Evolutionary conservation across 92 coral and sea anemone species (phyloP).

Genomic region (Parazoanthus atlanticus): DNA sequence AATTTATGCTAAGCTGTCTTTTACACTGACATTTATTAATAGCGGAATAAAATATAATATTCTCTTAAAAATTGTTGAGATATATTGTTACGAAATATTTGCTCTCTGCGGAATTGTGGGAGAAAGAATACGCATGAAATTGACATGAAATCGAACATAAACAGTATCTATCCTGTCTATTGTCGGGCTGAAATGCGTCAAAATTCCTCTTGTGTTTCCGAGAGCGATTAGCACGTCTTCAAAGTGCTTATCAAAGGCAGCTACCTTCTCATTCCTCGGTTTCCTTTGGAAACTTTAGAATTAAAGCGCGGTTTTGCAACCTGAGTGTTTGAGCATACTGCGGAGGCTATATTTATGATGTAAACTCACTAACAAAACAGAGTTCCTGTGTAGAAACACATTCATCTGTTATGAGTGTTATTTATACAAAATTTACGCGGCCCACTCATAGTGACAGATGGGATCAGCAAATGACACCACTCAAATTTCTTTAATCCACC

Average conservation of each 20-base stretch:
- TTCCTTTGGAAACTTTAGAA: slow-evolving; percentile 1
- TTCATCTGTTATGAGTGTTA: neutral
- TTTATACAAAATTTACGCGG: neutral
- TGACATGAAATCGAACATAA: slow-evolving; percentile 21
- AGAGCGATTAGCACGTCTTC: slow-evolving; percentile 39
- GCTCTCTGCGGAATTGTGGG: neutral
- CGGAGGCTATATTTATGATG: too few relatives aligned
- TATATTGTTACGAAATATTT: neutral
- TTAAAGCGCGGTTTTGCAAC: neutral
- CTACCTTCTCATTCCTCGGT: neutral
- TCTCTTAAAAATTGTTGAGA: neutral
- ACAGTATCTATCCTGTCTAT: neutral
- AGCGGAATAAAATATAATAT: neutral
- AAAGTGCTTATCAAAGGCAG: neutral
- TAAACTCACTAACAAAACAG: neutral
- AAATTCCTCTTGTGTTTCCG: slow-evolving; percentile 33
- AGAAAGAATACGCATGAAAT: neutral
- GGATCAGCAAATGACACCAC: neutral
- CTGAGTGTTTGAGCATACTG: neutral
- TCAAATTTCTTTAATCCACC: slow-evolving; percentile 2
- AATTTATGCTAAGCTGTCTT: slow-evolving; percentile 6
- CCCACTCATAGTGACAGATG: neutral
- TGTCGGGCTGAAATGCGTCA: neutral
- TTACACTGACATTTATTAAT: neutral
- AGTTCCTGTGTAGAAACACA: neutral